Evolutionary conservation across 2,113 vertebrate genomes (phyloP), one percentile per base, ranked within the genome.

Genomic region (Megatriorchis doriae): DNA sequence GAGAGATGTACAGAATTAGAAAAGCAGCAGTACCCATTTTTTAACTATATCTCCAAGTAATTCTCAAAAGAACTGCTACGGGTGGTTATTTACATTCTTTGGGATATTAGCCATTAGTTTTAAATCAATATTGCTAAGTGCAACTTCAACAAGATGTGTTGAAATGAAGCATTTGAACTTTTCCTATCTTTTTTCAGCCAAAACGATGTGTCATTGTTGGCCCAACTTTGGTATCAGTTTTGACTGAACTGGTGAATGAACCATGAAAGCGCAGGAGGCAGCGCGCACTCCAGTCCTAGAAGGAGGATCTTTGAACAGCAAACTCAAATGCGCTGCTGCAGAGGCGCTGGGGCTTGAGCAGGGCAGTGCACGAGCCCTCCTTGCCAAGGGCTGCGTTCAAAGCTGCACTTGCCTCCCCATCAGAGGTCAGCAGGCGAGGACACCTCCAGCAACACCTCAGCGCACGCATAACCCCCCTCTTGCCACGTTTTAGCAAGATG

Each of bases 271-370:
- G 45, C 73, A 45, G 65, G 65, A 52, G 26, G 43, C 61, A 48
- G 42, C 8, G 1, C 2, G 32, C 14, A 4, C 27, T 27, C 13
- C 43, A 8, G 26, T 43, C 26, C 61, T 15, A 15, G 40, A 19
- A 36, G 31, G 34, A 52, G 26, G 34, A 13, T 10, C 45, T 50
- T 3, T 27, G 29, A 27, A 19, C 58, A 22, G 55, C 55, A 25
- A 55, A 56, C 12, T 16, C 29, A 9, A 16, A 23, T 4, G 10
- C 1, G 7, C 16, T 15, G 74, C n/a, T 53, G 58, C 58, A 34
- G 32, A 11, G 21, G 40, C 0, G 1, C 45, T 5, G 16, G 25
- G 11, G 31, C 26, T 1, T 3, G 18, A 7, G 67, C 22, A 5
- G 48, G 59, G n/a, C 25, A 16, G n/a, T 3, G 20, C 48, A 25